Base-by-base conservation (phyloP, 1,140 invertebrate genomes). In the Diorhabda carinulata region DNA sequence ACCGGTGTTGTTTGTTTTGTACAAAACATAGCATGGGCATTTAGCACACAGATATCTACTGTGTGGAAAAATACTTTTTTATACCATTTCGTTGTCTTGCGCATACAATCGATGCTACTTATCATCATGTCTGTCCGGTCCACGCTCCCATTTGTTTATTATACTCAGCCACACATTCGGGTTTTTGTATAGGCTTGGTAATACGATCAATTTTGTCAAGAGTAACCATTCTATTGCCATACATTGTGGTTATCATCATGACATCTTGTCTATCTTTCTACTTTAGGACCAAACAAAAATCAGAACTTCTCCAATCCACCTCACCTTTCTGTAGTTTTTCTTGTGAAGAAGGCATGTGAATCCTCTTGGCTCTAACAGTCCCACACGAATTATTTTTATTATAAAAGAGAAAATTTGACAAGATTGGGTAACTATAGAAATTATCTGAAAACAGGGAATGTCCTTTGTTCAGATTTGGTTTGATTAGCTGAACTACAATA, bases 121-220 rank as follows among this genome's bases (percentile, higher is more conserved):
- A 64, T 61, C 41, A 73, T 67, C 75, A 78, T 81, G 64, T 81
- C 80, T 4, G 70, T 72, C 62, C 72, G 69, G 70, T 82, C 78
- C 44, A 81, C 73, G 69, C 72, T 59, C 74, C 80, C 79, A 82
- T 81, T 64, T 75, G 72, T 60, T 56, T 60, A 69, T 77, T 80
- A 61, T 80, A 81, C 47, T 78, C 73, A 8, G 70, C 64, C 43
- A 78, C 58, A 61, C 70, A 72, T 45, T 58, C 64, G 57, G 74
- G 77, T 70, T 81, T 81, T 10, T 64, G 40, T 8, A 70, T 63
- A n/a, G 44, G 9, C 57, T 75, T 60, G 6, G 69, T 76, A 40
- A 10, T 45, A 42, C 60, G 7, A 67, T 74, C 61, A 64, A 10
- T 69, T 70, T 74, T 75, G 44, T 42, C 61, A 40, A 67, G 61